Conservation (phyloP, 1,140 invertebrate species). For the Hetaerina americana region DNA sequence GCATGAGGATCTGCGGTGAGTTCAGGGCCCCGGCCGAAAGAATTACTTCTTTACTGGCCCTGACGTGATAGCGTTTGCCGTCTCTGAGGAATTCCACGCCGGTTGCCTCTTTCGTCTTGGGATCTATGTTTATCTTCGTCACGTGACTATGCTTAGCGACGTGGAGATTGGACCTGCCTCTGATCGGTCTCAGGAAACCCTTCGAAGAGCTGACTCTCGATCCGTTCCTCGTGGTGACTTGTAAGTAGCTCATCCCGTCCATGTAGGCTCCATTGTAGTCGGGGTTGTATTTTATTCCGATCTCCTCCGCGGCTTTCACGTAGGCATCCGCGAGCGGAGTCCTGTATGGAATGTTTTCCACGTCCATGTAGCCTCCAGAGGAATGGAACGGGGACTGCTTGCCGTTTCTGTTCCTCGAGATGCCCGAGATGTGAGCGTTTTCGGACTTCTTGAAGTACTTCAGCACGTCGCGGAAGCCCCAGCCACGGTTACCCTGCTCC, state of each 20-base stretch:
- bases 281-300: conserved; percentile 29
- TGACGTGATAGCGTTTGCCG: conserved; percentile 23
- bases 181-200: conserved; percentile 34
- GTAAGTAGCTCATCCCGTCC: conserved; percentile 21
- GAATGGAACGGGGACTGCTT: conserved; percentile 19
- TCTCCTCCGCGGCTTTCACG: conserved; percentile 29
- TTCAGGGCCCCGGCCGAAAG: conserved; percentile 41
- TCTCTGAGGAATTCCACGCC: conserved; percentile 35
- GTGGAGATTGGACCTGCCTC: conserved; percentile 32
- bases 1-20: conserved; percentile 42
- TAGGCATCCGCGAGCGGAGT: conserved; percentile 25
- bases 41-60: conserved; percentile 38
- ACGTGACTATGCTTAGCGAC: conserved; percentile 30
- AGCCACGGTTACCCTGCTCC: conserved; percentile 24
- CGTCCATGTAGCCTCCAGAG: conserved; percentile 23
- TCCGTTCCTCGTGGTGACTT: conserved; percentile 34
- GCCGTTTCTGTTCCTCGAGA: conserved; percentile 11
- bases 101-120: conserved; percentile 31
- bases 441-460: conserved; percentile 42
- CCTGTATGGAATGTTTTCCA: conserved; percentile 20
- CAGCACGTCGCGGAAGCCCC: conserved; percentile 40
- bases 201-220: conserved; percentile 33
- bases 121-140: conserved; percentile 34
- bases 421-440: conserved; percentile 22
- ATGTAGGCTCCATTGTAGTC: conserved; percentile 25